Base-by-base conservation (phyloP, 2,888 invertebrate genomes). In the Merodon equestris region DNA sequence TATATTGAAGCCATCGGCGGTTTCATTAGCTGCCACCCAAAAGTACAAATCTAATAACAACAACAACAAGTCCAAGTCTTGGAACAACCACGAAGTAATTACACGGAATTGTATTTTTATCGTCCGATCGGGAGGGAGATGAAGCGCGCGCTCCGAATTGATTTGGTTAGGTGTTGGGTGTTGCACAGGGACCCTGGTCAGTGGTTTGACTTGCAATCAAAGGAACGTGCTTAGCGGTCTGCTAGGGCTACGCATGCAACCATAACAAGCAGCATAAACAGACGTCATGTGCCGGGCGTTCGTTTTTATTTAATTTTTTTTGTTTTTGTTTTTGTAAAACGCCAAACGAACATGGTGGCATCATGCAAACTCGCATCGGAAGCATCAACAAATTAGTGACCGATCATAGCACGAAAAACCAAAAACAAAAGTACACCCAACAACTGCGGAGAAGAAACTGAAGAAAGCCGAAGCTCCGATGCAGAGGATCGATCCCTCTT, bases 61-160 rank as follows among this genome's bases (percentile, higher is more conserved):
- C 73, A 63, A 27, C 67, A 57, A 63, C 45, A 27, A 79, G 68
- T 79, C 77, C 73, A 79, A 70, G 74, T 70, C 42, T 64, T 54
- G 74, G 74, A 79, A 74, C 81, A 75, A 81, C 81, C 81, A 44
- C 81, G 42, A 66, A 75, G 75, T 45, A 81, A 81, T 81, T 81
- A 81, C 81, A 81, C 75, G 81, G 81, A 81, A 81, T 75, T 71
- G 56, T 75, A 61, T 74, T 75, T 81, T 81, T 63, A 81, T 81
- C 75, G 68, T 36, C 38, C 47, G 47, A 72, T 67, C 77, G 63
- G 57, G 64, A 45, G 61, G 40, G 12, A 27, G 56, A 9, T 38
- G 54, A 54, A 27, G 60, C 42, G 45, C 9, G 34, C 42, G 42
- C 42, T 34, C 56, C 15, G 13, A 48, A 67, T 58, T 58, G 58